A percentile compares a stretch with the other conserved stretches of the same genome.
phyloP scores from a whole-genome alignment of 2,113 vertebrate genomes.

The Albula goreensis region DNA sequence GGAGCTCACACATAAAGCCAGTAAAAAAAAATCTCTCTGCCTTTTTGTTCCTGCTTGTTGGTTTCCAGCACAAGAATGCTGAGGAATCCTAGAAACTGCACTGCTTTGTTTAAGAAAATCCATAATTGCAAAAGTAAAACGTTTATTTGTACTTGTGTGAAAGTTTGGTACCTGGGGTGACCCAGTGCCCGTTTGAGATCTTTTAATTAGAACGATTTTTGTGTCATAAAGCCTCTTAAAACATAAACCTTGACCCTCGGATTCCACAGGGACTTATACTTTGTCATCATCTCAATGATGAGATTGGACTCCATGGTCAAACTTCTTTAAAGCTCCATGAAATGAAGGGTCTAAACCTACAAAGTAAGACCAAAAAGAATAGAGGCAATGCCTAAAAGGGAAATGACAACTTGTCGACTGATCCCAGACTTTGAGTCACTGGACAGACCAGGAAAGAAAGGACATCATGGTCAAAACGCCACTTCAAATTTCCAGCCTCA shows the following conservation, averaged over 20 bases:
- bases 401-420: background rate
- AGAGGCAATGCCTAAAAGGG: background rate
- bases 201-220: constrained; percentile 13
- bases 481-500: background rate
- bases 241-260: background rate
- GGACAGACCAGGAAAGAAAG: background rate
- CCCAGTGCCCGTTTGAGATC: background rate
- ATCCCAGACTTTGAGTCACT: background rate
- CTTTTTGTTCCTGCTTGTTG: constrained; percentile 45
- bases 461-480: background rate
- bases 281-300: constrained; percentile 9
- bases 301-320: background rate
- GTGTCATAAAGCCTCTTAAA: constrained; percentile 34
- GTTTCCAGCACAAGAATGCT: constrained; percentile 30
- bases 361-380: background rate
- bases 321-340: background rate
- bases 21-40: constrained; percentile 54
- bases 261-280: background rate
- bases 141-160: background rate
- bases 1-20: constrained; percentile 37
- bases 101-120: constrained; percentile 58
- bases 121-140: constrained; percentile 31
- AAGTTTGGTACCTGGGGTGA: background rate
- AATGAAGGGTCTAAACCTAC: background rate
- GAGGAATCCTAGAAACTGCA: constrained; percentile 40